Percentiles rank a stretch among this genome's conserved stretches.
Conservation (phyloP, 2,888 invertebrate genomes). For the Tetheella fluctuosa region DNA sequence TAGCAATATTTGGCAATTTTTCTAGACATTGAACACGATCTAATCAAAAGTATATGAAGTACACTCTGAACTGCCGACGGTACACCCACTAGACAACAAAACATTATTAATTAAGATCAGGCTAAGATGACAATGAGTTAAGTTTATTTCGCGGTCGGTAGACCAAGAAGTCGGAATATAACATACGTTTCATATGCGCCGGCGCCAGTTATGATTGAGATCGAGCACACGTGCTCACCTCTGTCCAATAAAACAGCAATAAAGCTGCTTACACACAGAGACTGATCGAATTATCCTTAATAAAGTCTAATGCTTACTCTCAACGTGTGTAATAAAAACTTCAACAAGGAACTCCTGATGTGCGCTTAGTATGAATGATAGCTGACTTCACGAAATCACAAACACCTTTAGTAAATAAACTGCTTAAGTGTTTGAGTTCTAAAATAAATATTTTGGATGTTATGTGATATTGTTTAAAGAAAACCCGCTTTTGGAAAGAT, state of each 20-base stretch:
- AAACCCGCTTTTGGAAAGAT: not conserved
- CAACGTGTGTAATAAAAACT: constrained; percentile 36
- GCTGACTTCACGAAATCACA: constrained; percentile 21
- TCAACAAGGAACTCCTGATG: constrained; percentile 26
- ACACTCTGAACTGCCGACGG: too few species aligned
- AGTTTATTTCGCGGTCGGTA: not conserved
- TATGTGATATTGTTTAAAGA: constrained; percentile 1
- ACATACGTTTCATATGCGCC: constrained; percentile 7
- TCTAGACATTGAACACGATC: not conserved
- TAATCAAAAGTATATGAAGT: too few species aligned
- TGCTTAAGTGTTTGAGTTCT: constrained; percentile 27
- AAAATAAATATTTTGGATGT: not conserved
- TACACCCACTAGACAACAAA: too few species aligned
- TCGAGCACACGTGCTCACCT: constrained; percentile 43
- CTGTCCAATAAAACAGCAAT: constrained; percentile 45
- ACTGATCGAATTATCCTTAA: constrained; percentile 41
- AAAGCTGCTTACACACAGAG: constrained; percentile 37
- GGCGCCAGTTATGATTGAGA: constrained; percentile 46
- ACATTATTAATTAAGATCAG: too few species aligned
- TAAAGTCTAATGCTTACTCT: constrained; percentile 31
- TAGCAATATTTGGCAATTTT: not conserved
- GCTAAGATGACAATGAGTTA: too few species aligned
- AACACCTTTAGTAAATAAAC: constrained; percentile 32
- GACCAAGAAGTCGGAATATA: not conserved
- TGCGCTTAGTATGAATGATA: constrained; percentile 23